Evolutionary conservation across 1,140 invertebrate species (phyloP).

Genomic region (Zaprionus ornatus): DNA sequence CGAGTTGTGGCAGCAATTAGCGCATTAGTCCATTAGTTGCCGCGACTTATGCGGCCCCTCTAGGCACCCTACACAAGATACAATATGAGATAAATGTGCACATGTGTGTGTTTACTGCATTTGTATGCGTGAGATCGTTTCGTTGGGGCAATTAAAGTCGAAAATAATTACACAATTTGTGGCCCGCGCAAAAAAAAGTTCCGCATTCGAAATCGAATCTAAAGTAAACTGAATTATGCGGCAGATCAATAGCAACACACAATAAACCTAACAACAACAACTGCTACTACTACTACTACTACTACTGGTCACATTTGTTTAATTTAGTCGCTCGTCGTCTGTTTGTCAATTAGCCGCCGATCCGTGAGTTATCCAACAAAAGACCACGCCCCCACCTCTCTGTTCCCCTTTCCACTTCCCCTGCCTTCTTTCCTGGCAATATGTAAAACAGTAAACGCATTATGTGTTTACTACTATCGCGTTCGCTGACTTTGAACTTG

Average conservation of each 20-base stretch:
- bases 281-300: neutral
- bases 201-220: conserved; percentile 31
- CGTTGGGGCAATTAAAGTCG: conserved; percentile 9
- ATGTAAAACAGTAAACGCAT: conserved; percentile 3
- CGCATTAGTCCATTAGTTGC: conserved; percentile 24
- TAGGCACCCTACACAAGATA: neutral
- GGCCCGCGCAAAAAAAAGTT: conserved; percentile 19
- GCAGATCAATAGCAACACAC: conserved; percentile 11
- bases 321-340: conserved; percentile 5
- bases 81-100: neutral
- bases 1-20: conserved; percentile 12
- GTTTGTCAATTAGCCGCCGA: conserved; percentile 3
- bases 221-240: conserved; percentile 31
- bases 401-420: neutral
- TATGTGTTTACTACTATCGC: conserved; percentile 10
- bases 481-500: conserved; percentile 42
- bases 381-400: neutral
- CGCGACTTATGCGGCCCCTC: neutral
- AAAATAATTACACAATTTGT: conserved; percentile 37
- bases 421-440: neutral
- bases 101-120: neutral
- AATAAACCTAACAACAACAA: neutral
- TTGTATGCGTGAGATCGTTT: conserved; percentile 8
- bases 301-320: conserved; percentile 1
- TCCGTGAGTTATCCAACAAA: neutral